A percentile compares a stretch with the other conserved stretches of the same genome.
These are phyloP conservation scores for Epizoanthus ramosus DNA, from an alignment of 92 coral and sea anemone species.

Conservation along the genomic window DNA sequence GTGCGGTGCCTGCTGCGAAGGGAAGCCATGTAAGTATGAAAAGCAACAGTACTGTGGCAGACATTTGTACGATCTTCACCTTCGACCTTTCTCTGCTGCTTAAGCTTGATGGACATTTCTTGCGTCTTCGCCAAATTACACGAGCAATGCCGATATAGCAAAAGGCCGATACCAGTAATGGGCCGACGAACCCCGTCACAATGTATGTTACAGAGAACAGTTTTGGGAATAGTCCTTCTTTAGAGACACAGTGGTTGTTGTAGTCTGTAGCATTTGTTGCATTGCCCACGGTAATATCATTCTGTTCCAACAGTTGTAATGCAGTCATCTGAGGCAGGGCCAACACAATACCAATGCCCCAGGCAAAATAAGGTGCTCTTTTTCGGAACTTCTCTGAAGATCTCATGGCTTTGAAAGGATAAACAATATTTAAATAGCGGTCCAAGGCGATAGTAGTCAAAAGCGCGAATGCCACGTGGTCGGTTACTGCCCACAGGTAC, in stretches of 20 bases:
- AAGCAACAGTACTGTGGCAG: slow-evolving; percentile 2
- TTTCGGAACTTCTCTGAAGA: slow-evolving; percentile 1
- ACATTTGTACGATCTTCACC: slow-evolving; percentile 31
- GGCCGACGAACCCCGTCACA: slow-evolving; percentile 24
- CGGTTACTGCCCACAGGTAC: slow-evolving; percentile 12
- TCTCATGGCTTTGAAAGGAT: slow-evolving; percentile 27
- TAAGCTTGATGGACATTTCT: neutral
- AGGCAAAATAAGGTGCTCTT: slow-evolving; percentile 34
- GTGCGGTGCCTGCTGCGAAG: neutral
- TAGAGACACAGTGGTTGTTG: neutral
- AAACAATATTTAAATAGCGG: slow-evolving; percentile 33
- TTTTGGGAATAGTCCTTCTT: neutral
- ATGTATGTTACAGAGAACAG: slow-evolving; percentile 13
- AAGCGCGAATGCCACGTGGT: slow-evolving; percentile 8
- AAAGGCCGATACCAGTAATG: neutral
- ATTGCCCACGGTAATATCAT: neutral
- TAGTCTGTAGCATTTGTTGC: neutral
- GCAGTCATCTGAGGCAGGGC: neutral
- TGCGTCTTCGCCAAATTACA: slow-evolving; percentile 30
- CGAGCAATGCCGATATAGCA: slow-evolving; percentile 18
- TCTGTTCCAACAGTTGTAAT: neutral
- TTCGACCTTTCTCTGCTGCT: slow-evolving; percentile 6
- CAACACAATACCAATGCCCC: neutral
- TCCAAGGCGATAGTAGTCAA: slow-evolving; percentile 28
- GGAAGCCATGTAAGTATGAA: slow-evolving; percentile 21